Evolutionary conservation across 2,888 invertebrate species (phyloP), one percentile per base, ranked within the genome.

Genomic region (Dexiosoma caninum): DNA sequence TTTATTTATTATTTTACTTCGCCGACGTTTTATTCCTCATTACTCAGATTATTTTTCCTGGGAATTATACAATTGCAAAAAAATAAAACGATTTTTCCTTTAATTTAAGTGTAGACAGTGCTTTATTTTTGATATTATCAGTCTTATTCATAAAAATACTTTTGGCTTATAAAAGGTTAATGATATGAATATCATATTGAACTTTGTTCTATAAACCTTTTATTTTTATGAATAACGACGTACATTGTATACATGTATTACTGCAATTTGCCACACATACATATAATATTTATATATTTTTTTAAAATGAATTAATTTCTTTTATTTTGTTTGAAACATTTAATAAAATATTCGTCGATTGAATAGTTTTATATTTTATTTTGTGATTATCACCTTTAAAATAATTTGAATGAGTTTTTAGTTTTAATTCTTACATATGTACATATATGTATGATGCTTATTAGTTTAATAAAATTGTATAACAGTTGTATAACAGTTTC

Each of bases 401-500:
- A 42, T 32, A 37, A 66, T 40, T 66, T 57, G 37, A 10, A 12
- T 59, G 35, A n/a, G 1, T 30, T 60, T 30, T 60, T 27, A 4
- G 8, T 19, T 60, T 60, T 12, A 3, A 27, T 30, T 30, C 44
- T 60, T 19, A 14, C 9, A 42, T 10, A 14, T 30, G 23, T 27
- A 8, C 10, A 14, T 44, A 3, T 1, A 37, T 12, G 46, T 27
- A 27, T n/a, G 57, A 64, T 64, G 40, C 70, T 71, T 64, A 42
- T 70, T 55, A 70, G 64, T 42, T 37, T 21, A 71, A 57, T 70
- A 57, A 32, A 57, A 64, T 12, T 70, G 27, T 77, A 70, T 77
- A 77, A 77, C 53, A 70, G 70, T 70, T 77, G 19, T 77, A 70
- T 64, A 64, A 78, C 64, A 77, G 70, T 70, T 71, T 42, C n/a